Conservation (phyloP, 2,797 vertebrate genomes). For the Brachyalestes nurse region DNA sequence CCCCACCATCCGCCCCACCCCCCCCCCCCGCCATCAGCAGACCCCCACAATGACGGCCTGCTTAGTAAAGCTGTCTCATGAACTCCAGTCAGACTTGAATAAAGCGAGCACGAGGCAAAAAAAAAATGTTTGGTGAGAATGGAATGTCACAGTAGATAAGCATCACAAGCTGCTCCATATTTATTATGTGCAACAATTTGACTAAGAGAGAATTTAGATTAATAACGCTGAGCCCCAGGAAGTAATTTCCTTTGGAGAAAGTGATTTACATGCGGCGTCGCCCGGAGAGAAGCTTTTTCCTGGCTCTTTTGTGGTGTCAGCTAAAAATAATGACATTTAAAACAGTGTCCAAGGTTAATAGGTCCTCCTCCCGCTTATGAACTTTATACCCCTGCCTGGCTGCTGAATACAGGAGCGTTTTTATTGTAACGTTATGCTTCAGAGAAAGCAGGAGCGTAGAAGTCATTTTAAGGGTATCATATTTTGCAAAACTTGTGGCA, state of each 20-base stretch:
- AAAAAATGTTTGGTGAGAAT: constrained; percentile 70
- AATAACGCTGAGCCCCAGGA: constrained; percentile 93
- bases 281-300: constrained; percentile 86
- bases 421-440: constrained; percentile 52
- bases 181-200: constrained; percentile 96
- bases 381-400: constrained; percentile 71
- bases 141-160: constrained; percentile 85
- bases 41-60: constrained; percentile 57
- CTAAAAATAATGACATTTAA: constrained; percentile 98
- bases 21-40: constrained; percentile 30
- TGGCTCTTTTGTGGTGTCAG: constrained; percentile 89
- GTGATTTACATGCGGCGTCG: constrained; percentile 95
- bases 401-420: constrained; percentile 48
- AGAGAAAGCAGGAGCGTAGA: constrained; percentile 21
- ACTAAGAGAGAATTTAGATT: constrained; percentile 98
- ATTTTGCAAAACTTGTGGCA: constrained; percentile 38
- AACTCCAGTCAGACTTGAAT: constrained; percentile 73
- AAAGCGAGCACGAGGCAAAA: constrained; percentile 64
- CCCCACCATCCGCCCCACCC: constrained; percentile 45
- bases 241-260: constrained; percentile 98
- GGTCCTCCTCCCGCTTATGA: constrained; percentile 91
- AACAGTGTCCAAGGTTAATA: constrained; percentile 98
- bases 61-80: constrained; percentile 76
- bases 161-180: constrained; percentile 89
- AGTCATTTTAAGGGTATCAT: constrained; percentile 58